These are phyloP conservation scores for Clarias laeviceps DNA, from an alignment of 2,797 vertebrate species.

Conservation along the genomic window DNA sequence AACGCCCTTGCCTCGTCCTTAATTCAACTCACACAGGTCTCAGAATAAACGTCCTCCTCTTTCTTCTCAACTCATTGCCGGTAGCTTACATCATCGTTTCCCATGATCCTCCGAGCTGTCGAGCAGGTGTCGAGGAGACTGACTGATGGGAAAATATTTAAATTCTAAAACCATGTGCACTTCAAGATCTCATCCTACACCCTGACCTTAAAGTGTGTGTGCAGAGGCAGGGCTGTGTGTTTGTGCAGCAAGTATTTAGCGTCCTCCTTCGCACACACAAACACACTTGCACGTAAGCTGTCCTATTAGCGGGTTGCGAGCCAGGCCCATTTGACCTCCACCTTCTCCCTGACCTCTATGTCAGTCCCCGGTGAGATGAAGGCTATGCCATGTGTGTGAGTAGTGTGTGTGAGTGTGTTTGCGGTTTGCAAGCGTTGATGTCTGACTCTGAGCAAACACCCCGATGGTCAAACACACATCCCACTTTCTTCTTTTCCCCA, in stretches of 20 bases:
- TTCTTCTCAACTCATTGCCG: constrained; percentile 47
- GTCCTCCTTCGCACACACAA: constrained; percentile 31
- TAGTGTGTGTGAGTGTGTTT: constrained; percentile 49
- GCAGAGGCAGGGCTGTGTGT: constrained; percentile 55
- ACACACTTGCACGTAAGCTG: constrained; percentile 43
- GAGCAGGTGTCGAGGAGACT: constrained; percentile 67
- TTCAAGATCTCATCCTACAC: constrained; percentile 75
- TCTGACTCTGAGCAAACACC: constrained; percentile 75
- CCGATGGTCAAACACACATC: constrained; percentile 73
- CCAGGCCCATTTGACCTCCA: constrained; percentile 80
- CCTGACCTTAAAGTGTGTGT: constrained; percentile 72
- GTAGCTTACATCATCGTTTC: constrained; percentile 49
- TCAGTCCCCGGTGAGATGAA: constrained; percentile 67
- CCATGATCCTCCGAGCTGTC: constrained; percentile 59
- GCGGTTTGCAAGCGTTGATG: constrained; percentile 54
- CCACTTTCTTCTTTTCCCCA: constrained; percentile 38
- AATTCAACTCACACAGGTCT: background rate
- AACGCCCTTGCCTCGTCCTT: constrained; percentile 7
- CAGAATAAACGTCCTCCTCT: background rate
- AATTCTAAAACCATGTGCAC: constrained; percentile 66
- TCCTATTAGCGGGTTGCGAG: constrained; percentile 71
- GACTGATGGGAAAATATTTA: constrained; percentile 79
- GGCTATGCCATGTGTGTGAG: constrained; percentile 57
- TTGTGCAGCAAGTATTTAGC: constrained; percentile 73
- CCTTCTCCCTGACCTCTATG: constrained; percentile 82